A percentile compares a stretch with the other conserved stretches of the same genome.
Conservation (phyloP, 2,113 vertebrate genomes). For the Colaptes auratus region DNA sequence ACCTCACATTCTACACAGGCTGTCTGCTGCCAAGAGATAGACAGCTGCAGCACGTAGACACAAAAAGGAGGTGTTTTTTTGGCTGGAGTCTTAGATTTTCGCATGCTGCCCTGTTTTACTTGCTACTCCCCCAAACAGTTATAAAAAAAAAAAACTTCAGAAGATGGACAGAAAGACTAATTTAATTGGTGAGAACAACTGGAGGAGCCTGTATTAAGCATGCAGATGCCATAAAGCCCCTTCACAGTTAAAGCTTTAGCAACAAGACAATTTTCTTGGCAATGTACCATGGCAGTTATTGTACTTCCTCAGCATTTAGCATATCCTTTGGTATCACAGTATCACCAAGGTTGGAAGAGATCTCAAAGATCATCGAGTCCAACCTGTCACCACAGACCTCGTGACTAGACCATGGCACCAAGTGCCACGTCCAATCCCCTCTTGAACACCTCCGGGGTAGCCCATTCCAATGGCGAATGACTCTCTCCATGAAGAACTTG, state of each 20-base stretch:
- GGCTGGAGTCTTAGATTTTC: conserved; percentile 40
- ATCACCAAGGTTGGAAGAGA: too few species aligned
- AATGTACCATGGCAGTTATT: background rate
- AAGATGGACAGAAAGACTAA: conserved; percentile 6
- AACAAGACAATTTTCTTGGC: background rate
- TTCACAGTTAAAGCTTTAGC: background rate
- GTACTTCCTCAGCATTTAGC: background rate
- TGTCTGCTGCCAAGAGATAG: conserved; percentile 64
- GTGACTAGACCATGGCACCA: too few species aligned
- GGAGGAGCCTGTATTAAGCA: background rate
- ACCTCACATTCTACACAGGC: conserved; percentile 15
- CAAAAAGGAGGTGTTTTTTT: conserved; percentile 63
- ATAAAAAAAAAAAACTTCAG: background rate
- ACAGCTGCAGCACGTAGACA: conserved; percentile 53
- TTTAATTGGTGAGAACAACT: background rate
- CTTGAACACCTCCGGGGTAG: too few species aligned
- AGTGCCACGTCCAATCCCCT: too few species aligned
- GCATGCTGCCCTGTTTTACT: background rate
- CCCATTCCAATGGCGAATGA: too few species aligned
- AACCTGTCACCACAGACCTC: too few species aligned
- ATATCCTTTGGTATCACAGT: too few species aligned
- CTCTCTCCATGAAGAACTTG: too few species aligned
- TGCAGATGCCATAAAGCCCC: background rate
- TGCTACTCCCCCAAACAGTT: background rate
- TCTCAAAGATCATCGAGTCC: too few species aligned